Evolutionary conservation across 2,113 vertebrate species (phyloP).

Genomic region (Orcinus orca): DNA sequence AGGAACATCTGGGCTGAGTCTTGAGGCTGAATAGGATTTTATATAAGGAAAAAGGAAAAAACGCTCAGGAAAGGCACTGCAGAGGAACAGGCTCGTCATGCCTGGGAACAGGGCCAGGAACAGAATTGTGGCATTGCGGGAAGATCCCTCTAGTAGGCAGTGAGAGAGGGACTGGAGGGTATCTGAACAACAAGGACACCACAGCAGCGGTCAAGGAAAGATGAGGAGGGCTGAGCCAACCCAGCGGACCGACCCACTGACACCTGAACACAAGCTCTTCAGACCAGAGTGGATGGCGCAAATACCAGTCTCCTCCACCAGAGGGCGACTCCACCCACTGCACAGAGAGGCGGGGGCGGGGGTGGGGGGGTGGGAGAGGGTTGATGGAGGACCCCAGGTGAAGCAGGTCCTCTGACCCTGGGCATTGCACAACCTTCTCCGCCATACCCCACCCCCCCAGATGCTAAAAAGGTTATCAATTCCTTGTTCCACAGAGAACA

Average conservation of each 20-base stretch:
- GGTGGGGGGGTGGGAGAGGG: too few relatives aligned
- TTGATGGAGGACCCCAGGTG: not conserved
- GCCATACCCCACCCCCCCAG: not conserved
- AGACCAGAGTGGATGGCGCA: not conserved
- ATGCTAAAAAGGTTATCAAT: not conserved
- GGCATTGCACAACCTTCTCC: too few relatives aligned
- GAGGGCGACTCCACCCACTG: not conserved
- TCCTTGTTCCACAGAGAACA: not conserved
- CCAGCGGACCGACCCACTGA: not conserved
- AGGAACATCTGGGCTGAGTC: not conserved
- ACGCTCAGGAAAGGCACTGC: not conserved
- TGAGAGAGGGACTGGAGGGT: not conserved
- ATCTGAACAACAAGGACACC: not conserved
- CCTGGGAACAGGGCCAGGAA: not conserved
- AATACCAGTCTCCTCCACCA: not conserved
- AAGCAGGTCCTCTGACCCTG: not conserved
- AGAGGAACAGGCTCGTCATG: not conserved
- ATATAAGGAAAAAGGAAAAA: not conserved
- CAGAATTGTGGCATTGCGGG: not conserved
- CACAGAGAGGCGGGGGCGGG: accelerated
- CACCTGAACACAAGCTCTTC: accelerated
- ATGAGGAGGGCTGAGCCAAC: not conserved
- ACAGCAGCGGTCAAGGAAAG: not conserved
- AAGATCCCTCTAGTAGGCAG: not conserved
- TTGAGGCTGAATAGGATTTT: not conserved